Conservation (phyloP, 2,888 invertebrate genomes). For the Endomychus coccineus region DNA sequence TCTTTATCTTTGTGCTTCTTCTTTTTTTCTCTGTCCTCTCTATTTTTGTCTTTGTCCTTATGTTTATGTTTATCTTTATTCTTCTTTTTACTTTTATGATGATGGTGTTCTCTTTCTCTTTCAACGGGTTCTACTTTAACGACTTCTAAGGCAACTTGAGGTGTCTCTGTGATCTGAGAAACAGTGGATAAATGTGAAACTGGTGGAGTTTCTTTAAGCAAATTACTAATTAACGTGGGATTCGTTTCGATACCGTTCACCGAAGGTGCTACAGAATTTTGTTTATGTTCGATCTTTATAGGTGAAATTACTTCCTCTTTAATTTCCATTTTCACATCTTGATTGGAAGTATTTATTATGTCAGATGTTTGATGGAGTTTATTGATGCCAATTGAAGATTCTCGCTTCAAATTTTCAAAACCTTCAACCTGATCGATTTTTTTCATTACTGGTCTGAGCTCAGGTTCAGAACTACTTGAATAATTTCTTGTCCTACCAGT, state of each 20-base stretch:
- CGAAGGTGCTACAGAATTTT: conserved; percentile 28
- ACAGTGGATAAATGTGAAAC: conserved; percentile 21
- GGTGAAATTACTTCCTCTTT: conserved; percentile 2
- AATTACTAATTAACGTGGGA: conserved; percentile 61
- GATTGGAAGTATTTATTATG: neutral
- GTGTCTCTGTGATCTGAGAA: conserved; percentile 19
- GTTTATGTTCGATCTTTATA: conserved; percentile 4
- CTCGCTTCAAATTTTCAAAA: conserved; percentile 53
- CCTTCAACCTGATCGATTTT: conserved; percentile 57
- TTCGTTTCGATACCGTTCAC: conserved; percentile 66
- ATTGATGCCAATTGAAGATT: conserved; percentile 43
- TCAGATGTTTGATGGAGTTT: conserved; percentile 31
- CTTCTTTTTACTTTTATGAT: conserved; percentile 52
- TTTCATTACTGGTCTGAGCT: conserved; percentile 54
- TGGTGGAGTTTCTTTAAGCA: conserved; percentile 52
- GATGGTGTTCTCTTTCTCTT: conserved; percentile 32
- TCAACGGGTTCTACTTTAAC: conserved; percentile 38
- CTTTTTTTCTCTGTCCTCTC: conserved; percentile 60
- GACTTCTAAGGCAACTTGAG: conserved; percentile 33
- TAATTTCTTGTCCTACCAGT: conserved; percentile 37
- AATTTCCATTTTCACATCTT: conserved; percentile 6
- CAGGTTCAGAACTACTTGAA: conserved; percentile 50
- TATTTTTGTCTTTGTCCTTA: conserved; percentile 62
- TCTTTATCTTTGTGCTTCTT: conserved; percentile 70
- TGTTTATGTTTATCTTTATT: conserved; percentile 74